phyloP scores from a whole-genome alignment of 2,113 vertebrate species.

The Dromiciops gliroides region DNA sequence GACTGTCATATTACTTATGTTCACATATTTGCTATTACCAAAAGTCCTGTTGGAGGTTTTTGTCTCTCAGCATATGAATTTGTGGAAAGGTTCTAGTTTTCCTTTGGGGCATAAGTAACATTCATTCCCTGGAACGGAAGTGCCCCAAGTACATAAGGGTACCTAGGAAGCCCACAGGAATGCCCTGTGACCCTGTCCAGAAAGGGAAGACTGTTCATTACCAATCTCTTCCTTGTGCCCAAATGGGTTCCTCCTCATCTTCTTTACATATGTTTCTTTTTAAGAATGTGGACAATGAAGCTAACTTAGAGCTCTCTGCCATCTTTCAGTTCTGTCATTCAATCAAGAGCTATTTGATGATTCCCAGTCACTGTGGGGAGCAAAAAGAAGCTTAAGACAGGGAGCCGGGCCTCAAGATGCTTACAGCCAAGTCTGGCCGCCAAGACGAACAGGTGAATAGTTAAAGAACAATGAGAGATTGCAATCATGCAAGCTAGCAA shows the following conservation, averaged over 20 bases:
- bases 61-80: slow-evolving; percentile 8
- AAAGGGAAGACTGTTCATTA: slow-evolving; percentile 7
- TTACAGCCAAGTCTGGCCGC: neutral
- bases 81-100: slow-evolving; percentile 32
- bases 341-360: slow-evolving; percentile 5
- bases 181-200: neutral
- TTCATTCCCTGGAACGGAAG: neutral
- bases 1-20: neutral
- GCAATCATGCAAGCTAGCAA: neutral
- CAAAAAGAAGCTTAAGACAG: neutral
- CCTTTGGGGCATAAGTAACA: slow-evolving; percentile 24
- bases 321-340: neutral
- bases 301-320: neutral
- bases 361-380: neutral
- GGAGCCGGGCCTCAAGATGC: neutral
- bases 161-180: neutral
- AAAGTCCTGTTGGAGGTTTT: neutral
- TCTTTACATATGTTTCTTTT: neutral
- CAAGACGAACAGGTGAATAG: neutral
- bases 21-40: slow-evolving; percentile 1
- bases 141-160: neutral
- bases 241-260: neutral
- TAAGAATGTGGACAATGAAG: neutral
- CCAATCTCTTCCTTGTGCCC: neutral
- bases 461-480: neutral